These are phyloP conservation scores for Genyomyrus donnyi DNA, from an alignment of 2,113 vertebrate species.

Conservation along the genomic window DNA sequence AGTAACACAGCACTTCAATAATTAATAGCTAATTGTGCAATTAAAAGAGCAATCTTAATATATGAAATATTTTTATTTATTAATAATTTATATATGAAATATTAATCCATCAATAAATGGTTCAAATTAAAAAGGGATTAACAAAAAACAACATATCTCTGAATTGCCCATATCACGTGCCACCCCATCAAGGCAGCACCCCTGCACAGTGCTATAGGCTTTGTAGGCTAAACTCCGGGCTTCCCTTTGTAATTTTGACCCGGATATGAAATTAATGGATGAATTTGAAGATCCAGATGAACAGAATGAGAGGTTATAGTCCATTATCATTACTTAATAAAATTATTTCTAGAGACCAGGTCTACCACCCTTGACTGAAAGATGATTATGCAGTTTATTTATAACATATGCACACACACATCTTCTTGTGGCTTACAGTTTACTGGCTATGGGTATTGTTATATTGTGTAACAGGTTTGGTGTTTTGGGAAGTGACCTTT, in stretches of 20 bases:
- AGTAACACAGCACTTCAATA: not conserved
- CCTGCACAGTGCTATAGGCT: not conserved
- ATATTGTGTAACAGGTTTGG: not conserved
- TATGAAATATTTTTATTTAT: not conserved
- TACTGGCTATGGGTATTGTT: not conserved
- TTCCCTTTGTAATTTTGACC: not conserved
- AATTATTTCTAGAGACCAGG: not conserved
- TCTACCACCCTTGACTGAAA: not conserved
- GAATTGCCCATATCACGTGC: not conserved
- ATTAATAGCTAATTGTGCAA: not conserved
- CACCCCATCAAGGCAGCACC: not conserved
- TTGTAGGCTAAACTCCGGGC: not conserved
- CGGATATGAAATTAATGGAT: not conserved
- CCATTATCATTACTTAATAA: not conserved
- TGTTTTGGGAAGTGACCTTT: not conserved
- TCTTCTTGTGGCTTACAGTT: not conserved
- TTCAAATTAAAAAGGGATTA: not conserved
- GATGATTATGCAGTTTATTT: not conserved
- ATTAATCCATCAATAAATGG: not conserved
- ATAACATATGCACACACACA: not conserved
- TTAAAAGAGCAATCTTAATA: not conserved
- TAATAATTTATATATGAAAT: not conserved
- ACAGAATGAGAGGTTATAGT: not conserved
- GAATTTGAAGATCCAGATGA: not conserved
- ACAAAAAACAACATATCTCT: not conserved